Conservation (phyloP, 2,888 invertebrate species). For the Diachrysia chrysitis region DNA sequence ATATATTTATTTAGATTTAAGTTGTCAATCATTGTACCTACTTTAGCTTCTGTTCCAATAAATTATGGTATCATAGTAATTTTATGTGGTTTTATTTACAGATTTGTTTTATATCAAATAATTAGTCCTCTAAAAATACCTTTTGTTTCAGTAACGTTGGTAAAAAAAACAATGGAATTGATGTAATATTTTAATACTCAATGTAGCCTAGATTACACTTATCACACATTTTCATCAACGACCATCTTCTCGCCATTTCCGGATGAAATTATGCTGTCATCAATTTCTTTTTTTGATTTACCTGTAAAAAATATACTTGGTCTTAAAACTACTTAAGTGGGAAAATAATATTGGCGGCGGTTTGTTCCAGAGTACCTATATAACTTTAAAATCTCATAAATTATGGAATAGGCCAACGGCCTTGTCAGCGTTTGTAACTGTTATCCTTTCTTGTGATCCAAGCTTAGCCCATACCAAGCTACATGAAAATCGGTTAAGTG, state of each 20-base stretch:
- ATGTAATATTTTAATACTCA: slow-evolving; percentile 17
- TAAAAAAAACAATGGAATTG: not conserved
- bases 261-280: slow-evolving; percentile 46
- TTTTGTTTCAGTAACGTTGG: not conserved
- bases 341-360: no score
- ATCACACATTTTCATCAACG: slow-evolving; percentile 34
- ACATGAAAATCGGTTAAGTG: no score
- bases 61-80: slow-evolving; percentile 53
- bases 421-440: no score
- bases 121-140: no score
- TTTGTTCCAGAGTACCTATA: no score
- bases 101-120: not conserved
- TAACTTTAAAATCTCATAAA: no score
- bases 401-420: no score
- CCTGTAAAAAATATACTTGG: slow-evolving; percentile 61
- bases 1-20: slow-evolving; percentile 60
- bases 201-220: slow-evolving; percentile 18
- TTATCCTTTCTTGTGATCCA: no score
- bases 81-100: slow-evolving; percentile 18
- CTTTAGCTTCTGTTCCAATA: slow-evolving; percentile 62
- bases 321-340: not conserved
- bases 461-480: no score
- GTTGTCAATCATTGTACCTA: slow-evolving; percentile 62
- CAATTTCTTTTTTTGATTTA: slow-evolving; percentile 60
- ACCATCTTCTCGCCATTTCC: slow-evolving; percentile 57